Conservation (phyloP, 2,113 vertebrate species). For the Amblyopsis rosae region DNA sequence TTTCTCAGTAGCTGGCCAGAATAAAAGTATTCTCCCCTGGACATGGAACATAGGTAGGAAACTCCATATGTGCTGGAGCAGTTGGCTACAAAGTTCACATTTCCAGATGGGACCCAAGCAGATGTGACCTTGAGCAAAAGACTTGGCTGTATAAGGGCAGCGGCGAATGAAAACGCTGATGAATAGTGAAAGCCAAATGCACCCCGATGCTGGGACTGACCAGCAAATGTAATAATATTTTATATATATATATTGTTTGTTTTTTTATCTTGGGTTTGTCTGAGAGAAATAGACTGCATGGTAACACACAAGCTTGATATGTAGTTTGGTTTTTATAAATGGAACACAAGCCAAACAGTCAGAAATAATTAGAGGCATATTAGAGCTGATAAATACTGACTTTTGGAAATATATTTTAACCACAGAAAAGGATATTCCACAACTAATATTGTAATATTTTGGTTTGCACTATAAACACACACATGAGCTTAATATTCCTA, state of each 20-base stretch:
- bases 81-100: conserved; percentile 48
- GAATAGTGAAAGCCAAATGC: conserved; percentile 55
- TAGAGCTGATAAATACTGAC: too few species aligned
- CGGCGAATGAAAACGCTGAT: conserved; percentile 65
- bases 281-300: background rate
- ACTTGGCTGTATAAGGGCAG: conserved; percentile 21
- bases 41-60: conserved; percentile 33
- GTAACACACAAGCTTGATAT: background rate
- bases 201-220: conserved; percentile 52
- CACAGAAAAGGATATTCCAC: too few species aligned
- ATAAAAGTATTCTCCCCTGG: conserved; percentile 52
- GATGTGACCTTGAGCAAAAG: conserved; percentile 66
- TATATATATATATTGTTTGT: too few species aligned
- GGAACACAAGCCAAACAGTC: background rate
- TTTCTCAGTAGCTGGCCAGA: conserved; percentile 50
- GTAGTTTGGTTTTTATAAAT: conserved; percentile 1
- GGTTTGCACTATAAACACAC: too few species aligned
- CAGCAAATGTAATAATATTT: conserved; percentile 17
- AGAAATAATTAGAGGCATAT: too few species aligned
- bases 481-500: too few species aligned
- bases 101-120: conserved; percentile 58
- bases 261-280: background rate
- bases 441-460: too few species aligned
- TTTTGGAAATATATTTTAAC: too few species aligned
- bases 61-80: conserved; percentile 58